phyloP scores from a whole-genome alignment of 2,888 invertebrate species.

The Amiota mariae region DNA sequence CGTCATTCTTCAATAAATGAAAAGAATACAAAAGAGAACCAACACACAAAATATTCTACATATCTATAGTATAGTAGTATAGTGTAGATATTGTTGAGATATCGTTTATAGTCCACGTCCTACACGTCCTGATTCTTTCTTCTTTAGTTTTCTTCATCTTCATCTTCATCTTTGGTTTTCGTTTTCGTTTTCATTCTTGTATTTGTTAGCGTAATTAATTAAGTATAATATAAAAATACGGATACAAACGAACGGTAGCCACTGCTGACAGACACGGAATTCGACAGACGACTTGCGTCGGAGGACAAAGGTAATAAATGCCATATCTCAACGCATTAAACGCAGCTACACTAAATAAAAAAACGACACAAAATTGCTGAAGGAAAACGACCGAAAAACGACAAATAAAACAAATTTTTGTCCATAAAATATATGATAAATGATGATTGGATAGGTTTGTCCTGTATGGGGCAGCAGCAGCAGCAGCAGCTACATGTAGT shows the following conservation, averaged over 20 bases:
- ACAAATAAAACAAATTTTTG: slow-evolving; percentile 17
- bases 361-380: slow-evolving; percentile 12
- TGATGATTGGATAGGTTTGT: neutral
- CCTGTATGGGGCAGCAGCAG: neutral
- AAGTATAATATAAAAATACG: slow-evolving; percentile 31
- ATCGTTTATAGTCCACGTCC: neutral
- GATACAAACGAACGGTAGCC: neutral
- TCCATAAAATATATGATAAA: slow-evolving; percentile 16
- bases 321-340: slow-evolving; percentile 13
- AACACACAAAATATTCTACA: slow-evolving; percentile 13
- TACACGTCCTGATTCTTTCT: neutral
- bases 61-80: no score
- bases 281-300: no score
- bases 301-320: slow-evolving; percentile 10
- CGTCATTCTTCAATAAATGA: slow-evolving; percentile 11
- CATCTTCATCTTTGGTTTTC: neutral
- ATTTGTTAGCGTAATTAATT: slow-evolving; percentile 42
- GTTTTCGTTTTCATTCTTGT: no score
- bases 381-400: neutral
- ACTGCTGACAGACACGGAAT: neutral
- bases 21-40: slow-evolving; percentile 2
- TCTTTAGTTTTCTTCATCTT: neutral
- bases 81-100: slow-evolving; percentile 13
- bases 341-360: slow-evolving; percentile 10
- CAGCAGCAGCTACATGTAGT: neutral